phyloP scores from a whole-genome alignment of 2,113 vertebrate genomes.

The Lophura nycthemera region DNA sequence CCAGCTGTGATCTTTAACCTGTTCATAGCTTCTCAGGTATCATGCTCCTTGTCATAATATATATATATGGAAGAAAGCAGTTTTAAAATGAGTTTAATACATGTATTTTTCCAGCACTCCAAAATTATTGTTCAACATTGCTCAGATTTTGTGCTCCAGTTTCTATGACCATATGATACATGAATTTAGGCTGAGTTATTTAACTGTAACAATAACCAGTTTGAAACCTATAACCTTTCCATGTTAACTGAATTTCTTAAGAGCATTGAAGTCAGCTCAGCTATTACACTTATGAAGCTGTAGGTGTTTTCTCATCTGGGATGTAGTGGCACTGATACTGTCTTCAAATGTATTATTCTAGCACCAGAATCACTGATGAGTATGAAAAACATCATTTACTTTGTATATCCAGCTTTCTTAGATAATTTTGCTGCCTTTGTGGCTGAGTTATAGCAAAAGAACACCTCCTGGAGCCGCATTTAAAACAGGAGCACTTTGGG shows the following conservation, averaged over 20 bases:
- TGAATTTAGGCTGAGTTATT: background rate
- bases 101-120: background rate
- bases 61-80: background rate
- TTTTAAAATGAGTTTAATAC: background rate
- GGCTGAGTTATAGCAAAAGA: constrained; percentile 55
- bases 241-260: constrained; percentile 37
- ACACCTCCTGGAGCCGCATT: constrained; percentile 60
- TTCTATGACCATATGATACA: background rate
- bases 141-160: background rate
- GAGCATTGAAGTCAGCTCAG: constrained; percentile 11
- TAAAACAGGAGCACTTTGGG: constrained; percentile 67
- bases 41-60: background rate
- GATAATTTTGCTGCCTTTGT: constrained; percentile 68
- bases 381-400: constrained; percentile 60
- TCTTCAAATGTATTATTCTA: constrained; percentile 47
- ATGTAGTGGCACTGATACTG: background rate
- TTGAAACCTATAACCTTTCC: background rate
- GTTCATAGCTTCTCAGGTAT: background rate
- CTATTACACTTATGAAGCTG: constrained; percentile 31
- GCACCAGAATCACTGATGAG: constrained; percentile 26
- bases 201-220: background rate
- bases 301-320: constrained; percentile 40
- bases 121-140: background rate
- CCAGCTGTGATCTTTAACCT: background rate
- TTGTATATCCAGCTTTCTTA: constrained; percentile 58